Evolutionary conservation across 2,797 vertebrate genomes (phyloP).

Genomic region (Fistularia tabacaria): DNA sequence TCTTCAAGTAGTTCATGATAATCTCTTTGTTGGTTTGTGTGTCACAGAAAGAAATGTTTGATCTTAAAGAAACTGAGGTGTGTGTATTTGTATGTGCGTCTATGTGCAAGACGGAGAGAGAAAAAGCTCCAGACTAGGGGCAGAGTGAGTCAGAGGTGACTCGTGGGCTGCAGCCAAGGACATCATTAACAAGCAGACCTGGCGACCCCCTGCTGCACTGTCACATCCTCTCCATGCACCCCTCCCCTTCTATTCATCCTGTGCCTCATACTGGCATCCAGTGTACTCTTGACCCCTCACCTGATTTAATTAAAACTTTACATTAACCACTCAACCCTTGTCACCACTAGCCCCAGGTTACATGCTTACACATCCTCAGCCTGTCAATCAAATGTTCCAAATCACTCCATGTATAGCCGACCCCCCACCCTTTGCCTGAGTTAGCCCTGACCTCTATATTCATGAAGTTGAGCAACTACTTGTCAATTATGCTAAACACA

Average conservation of each 20-base stretch:
- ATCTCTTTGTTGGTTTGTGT: neutral
- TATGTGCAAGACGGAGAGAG: neutral
- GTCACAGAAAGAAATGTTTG: neutral
- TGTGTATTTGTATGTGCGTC: neutral
- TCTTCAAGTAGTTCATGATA: neutral
- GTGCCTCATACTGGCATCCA: slow-evolving; percentile 30
- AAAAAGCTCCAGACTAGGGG: slow-evolving; percentile 30
- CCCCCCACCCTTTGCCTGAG: neutral
- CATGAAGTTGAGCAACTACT: slow-evolving; percentile 24
- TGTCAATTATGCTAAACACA: slow-evolving; percentile 23
- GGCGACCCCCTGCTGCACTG: slow-evolving; percentile 30
- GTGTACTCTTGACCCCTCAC: slow-evolving; percentile 53
- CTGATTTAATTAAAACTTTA: slow-evolving; percentile 58
- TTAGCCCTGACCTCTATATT: slow-evolving; percentile 21
- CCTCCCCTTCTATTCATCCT: slow-evolving; percentile 18
- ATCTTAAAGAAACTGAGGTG: slow-evolving; percentile 2
- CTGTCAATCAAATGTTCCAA: slow-evolving; percentile 44
- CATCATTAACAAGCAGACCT: slow-evolving; percentile 57
- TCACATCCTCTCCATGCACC: slow-evolving; percentile 16
- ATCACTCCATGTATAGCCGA: neutral
- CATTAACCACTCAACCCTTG: slow-evolving; percentile 24
- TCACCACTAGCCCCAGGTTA: slow-evolving; percentile 15
- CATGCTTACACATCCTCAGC: slow-evolving; percentile 7
- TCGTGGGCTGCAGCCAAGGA: slow-evolving; percentile 38
- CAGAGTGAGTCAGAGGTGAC: slow-evolving; percentile 54